Percentiles rank a stretch among this genome's conserved stretches.
These are phyloP conservation scores for Danio choprae DNA, from an alignment of 2,797 vertebrate species.

Conservation along the genomic window DNA sequence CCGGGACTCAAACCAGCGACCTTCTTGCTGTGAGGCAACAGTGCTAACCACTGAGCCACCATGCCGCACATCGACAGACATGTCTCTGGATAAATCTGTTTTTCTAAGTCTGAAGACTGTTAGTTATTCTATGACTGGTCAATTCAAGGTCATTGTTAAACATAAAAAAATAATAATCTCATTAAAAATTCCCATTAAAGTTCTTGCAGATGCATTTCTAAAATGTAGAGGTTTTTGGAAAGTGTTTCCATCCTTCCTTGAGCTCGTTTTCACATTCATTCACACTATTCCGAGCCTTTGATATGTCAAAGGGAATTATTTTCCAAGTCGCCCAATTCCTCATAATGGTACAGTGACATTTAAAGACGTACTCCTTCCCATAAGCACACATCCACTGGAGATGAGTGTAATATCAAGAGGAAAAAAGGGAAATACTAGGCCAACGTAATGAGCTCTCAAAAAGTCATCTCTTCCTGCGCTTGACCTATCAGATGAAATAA, in stretches of 20 bases:
- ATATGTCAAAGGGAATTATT: not conserved
- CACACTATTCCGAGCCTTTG: conserved; percentile 1
- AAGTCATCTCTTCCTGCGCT: conserved; percentile 28
- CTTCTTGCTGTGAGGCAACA: no score
- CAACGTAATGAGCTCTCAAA: conserved; percentile 36
- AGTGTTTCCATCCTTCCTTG: conserved; percentile 15
- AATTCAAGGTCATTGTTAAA: conserved; percentile 31
- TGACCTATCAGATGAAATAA: conserved; percentile 36
- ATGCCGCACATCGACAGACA: not conserved
- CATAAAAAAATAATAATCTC: not conserved
- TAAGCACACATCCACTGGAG: conserved; percentile 4
- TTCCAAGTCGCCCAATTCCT: conserved; percentile 1
- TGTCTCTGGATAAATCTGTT: not conserved
- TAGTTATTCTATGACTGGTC: not conserved
- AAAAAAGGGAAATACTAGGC: conserved; percentile 26
- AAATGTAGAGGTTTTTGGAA: not conserved
- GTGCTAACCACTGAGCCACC: no score
- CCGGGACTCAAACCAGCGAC: no score
- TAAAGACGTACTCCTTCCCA: conserved; percentile 28
- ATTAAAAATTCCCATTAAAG: conserved; percentile 5
- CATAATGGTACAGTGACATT: conserved; percentile 25
- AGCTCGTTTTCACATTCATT: conserved; percentile 4
- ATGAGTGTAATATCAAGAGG: conserved; percentile 40
- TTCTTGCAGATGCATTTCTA: not conserved
- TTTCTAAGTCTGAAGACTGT: not conserved